Percentiles rank a stretch among this genome's conserved stretches.
Conservation (phyloP, 2,888 invertebrate species). For the Caenorhabditis japonica region DNA sequence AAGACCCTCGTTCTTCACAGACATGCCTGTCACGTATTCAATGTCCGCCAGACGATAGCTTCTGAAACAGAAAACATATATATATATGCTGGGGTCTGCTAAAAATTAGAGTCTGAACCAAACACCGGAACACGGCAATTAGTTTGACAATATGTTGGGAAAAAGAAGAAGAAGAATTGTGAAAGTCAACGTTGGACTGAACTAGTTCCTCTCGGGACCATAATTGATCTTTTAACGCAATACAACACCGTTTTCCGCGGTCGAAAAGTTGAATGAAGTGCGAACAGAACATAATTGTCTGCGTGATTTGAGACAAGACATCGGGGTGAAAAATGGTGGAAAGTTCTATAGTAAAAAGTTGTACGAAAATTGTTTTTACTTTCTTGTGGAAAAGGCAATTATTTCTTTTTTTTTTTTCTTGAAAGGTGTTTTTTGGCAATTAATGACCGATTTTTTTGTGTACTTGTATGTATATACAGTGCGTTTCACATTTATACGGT, state of each 20-base stretch:
- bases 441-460: too few relatives aligned
- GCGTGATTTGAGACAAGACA: slow-evolving; percentile 11
- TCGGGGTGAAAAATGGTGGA: too few relatives aligned
- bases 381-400: too few relatives aligned
- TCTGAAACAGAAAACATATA: slow-evolving; percentile 5
- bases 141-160: background rate
- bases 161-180: background rate
- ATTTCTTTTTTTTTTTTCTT: too few relatives aligned
- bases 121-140: slow-evolving; percentile 50
- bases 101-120: slow-evolving; percentile 9
- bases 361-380: too few relatives aligned
- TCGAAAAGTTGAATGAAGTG: slow-evolving; percentile 3
- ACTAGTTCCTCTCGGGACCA: slow-evolving; percentile 42
- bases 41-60: slow-evolving; percentile 10
- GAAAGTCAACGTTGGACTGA: slow-evolving; percentile 1
- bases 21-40: slow-evolving; percentile 8
- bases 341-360: background rate
- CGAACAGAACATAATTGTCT: slow-evolving; percentile 29
- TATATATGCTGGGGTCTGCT: background rate
- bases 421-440: too few relatives aligned
- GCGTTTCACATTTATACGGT: too few relatives aligned
- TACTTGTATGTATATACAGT: too few relatives aligned
- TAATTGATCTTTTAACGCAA: slow-evolving; percentile 37
- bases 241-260: slow-evolving; percentile 1
- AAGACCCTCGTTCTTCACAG: slow-evolving; percentile 5